Evolutionary conservation across 2,797 vertebrate genomes (phyloP).

Genomic region (Corythornis leucogaster): DNA sequence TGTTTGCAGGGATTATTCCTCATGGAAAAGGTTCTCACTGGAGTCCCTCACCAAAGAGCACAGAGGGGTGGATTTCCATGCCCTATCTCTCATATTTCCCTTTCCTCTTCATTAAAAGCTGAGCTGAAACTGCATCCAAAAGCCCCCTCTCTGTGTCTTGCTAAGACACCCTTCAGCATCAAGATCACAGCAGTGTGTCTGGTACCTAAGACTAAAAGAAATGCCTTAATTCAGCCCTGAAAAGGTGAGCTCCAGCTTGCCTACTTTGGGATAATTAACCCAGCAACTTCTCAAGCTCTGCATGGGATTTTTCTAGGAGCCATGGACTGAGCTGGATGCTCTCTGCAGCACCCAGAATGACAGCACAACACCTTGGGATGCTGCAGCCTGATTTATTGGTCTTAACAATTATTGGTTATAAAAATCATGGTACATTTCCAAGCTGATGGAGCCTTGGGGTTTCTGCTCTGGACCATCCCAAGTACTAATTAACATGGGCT

Average conservation of each 20-base stretch:
- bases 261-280: background rate
- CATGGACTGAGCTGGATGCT: background rate
- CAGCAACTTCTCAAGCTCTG: background rate
- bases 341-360: background rate
- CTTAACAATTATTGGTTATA: background rate
- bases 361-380: background rate
- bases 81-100: background rate
- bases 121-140: background rate
- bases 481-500: background rate
- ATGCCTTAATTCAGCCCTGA: background rate
- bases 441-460: background rate
- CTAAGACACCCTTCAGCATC: background rate
- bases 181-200: background rate
- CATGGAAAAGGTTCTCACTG: background rate
- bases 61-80: rapidly evolving
- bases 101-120: background rate
- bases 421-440: background rate
- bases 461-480: background rate
- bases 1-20: background rate
- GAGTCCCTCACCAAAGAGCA: background rate
- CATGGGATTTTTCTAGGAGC: background rate
- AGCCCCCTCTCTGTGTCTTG: background rate
- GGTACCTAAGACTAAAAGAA: background rate
- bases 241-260: background rate
- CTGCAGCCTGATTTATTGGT: background rate